These are phyloP conservation scores for Lamellibrachia satsuma DNA, from an alignment of 2,888 invertebrate genomes.

Conservation along the genomic window DNA sequence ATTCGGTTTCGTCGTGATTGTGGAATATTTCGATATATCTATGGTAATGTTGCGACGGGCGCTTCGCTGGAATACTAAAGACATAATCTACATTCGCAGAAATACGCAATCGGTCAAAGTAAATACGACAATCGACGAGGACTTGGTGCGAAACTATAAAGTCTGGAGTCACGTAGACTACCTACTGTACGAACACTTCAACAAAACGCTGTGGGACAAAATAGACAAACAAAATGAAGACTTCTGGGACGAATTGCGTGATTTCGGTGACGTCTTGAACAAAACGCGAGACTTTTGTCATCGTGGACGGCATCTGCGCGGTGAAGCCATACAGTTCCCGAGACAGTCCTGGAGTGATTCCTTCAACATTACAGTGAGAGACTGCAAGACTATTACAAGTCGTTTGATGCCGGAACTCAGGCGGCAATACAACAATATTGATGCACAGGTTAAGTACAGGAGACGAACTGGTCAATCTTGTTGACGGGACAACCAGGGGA, in stretches of 20 bases:
- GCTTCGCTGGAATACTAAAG: conserved; percentile 62
- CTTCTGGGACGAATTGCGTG: conserved; percentile 44
- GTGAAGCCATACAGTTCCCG: not conserved
- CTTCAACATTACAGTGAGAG: not conserved
- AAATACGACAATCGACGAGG: conserved; percentile 30
- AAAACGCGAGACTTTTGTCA: not conserved
- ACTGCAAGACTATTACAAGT: not conserved
- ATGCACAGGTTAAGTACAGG: not conserved
- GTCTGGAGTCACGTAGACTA: conserved; percentile 57
- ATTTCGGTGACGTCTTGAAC: conserved; percentile 24
- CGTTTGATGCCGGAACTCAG: not conserved
- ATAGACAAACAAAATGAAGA: conserved; percentile 45
- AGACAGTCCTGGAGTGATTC: not conserved
- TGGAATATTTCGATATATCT: conserved; percentile 62
- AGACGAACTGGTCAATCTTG: not conserved
- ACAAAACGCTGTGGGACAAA: conserved; percentile 55
- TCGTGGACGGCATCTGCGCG: not conserved
- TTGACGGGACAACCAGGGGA: not conserved
- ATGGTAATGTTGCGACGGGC: conserved; percentile 56
- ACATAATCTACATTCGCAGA: conserved; percentile 53
- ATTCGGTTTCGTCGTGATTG: conserved; percentile 58
- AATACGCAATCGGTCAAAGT: conserved; percentile 39
- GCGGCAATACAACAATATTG: not conserved
- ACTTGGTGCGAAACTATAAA: conserved; percentile 46
- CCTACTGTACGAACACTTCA: conserved; percentile 57